Percentiles rank a stretch among this genome's conserved stretches.
These are phyloP conservation scores for Zaprionus tsacasi DNA, from an alignment of 1,140 invertebrate species.

Conservation along the genomic window DNA sequence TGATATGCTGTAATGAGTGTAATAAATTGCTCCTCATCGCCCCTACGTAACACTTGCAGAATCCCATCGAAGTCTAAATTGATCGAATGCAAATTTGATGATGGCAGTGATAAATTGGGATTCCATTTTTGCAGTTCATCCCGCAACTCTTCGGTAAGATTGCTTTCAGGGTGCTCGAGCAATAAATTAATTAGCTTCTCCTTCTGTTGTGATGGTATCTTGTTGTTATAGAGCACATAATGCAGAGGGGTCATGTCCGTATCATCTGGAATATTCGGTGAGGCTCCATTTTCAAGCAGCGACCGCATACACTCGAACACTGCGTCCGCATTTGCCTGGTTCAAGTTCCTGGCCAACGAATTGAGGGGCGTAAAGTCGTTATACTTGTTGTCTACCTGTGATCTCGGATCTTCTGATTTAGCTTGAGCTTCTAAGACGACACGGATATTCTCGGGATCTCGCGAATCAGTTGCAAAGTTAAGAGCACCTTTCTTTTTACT, in stretches of 20 bases:
- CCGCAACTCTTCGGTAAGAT: constrained; percentile 85
- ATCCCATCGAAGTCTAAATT: constrained; percentile 83
- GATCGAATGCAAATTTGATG: constrained; percentile 33
- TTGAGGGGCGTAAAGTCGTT: constrained; percentile 87
- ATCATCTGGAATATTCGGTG: constrained; percentile 87
- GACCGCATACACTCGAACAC: constrained; percentile 84
- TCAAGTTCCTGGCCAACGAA: constrained; percentile 86
- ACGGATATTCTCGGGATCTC: constrained; percentile 85
- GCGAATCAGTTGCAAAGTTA: constrained; percentile 87
- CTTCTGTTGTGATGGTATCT: constrained; percentile 74
- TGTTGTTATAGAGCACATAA: constrained; percentile 86
- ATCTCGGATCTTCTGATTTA: not conserved
- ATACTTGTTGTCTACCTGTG: constrained; percentile 84
- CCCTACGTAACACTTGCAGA: constrained; percentile 85
- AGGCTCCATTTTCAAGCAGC: constrained; percentile 86
- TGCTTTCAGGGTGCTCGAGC: constrained; percentile 84
- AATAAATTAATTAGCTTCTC: constrained; percentile 84
- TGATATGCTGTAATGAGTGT: constrained; percentile 80
- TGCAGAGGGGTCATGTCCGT: constrained; percentile 87
- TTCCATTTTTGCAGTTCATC: constrained; percentile 86
- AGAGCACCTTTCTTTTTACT: constrained; percentile 83
- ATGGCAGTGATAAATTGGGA: constrained; percentile 86
- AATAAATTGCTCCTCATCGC: constrained; percentile 86
- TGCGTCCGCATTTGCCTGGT: constrained; percentile 84
- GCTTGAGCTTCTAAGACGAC: constrained; percentile 68